phyloP scores from a whole-genome alignment of 1,140 invertebrate species.

The Phymastichus coffea region DNA sequence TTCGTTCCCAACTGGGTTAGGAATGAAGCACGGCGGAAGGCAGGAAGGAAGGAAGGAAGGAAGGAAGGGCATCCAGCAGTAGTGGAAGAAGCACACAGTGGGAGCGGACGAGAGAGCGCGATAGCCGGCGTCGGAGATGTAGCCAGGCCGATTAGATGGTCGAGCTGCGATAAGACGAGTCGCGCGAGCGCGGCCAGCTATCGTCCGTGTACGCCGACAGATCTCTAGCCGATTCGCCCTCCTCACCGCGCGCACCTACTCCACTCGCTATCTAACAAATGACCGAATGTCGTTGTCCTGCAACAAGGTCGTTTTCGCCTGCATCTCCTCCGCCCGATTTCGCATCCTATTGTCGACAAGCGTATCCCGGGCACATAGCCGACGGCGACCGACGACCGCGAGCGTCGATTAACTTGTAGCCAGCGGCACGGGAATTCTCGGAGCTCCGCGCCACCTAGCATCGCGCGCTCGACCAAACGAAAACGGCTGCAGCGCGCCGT shows the following conservation, averaged over 20 bases:
- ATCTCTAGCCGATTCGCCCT: constrained; percentile 17
- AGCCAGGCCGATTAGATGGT: constrained; percentile 45
- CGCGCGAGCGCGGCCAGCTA: constrained; percentile 34
- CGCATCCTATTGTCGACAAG: too few species aligned
- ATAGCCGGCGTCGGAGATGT: constrained; percentile 35
- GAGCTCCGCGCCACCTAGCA: too few species aligned
- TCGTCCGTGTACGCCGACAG: constrained; percentile 12
- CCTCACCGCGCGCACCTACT: constrained; percentile 4
- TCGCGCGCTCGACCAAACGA: too few species aligned
- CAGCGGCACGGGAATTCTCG: too few species aligned
- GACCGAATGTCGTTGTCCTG: constrained; percentile 43
- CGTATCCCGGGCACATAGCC: too few species aligned
- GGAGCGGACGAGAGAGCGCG: background rate
- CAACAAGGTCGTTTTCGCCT: constrained; percentile 16
- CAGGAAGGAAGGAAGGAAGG: constrained; percentile 13
- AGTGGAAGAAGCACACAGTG: constrained; percentile 12
- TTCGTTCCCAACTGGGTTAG: constrained; percentile 8
- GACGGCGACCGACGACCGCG: too few species aligned
- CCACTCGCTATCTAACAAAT: constrained; percentile 37
- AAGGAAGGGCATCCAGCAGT: background rate
- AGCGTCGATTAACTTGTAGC: too few species aligned
- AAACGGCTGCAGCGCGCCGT: too few species aligned
- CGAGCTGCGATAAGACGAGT: constrained; percentile 38
- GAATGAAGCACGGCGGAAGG: constrained; percentile 17
- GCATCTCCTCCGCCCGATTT: too few species aligned